Base-by-base conservation (phyloP, 1,140 invertebrate genomes). In the Coptotermes formosanus region DNA sequence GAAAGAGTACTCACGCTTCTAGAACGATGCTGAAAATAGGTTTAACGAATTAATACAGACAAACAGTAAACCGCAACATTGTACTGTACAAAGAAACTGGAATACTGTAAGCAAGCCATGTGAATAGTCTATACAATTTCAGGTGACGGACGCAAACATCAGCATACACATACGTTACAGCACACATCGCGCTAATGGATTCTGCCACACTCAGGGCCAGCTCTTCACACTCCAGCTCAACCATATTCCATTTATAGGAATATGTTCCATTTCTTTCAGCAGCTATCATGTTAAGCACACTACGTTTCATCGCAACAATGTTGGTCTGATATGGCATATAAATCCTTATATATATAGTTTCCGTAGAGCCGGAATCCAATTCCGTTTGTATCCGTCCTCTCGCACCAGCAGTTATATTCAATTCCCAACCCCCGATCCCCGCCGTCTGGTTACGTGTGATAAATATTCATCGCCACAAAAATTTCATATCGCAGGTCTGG, bases 381-480 rank as follows among this genome's bases (percentile, higher is more conserved):
- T 75, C 19, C 52, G 52, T 55, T 55, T 19, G 52, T 19, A 55
- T 55, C 52, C 52, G 52, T 16, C 64, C 64, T 75, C 64, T 75
- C 64, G 64, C 64, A 30, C 64, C n/a, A 30, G 9, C n/a, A 75
- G 64, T 75, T 30, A 30, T 16, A 75, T 75, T 75, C 25, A 75
- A 75, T 75, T 75, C 64, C 64, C 25, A 11, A 30, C 1, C 64
- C n/a, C 64, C 64, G 25, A 75, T 25, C 25, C n/a, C 25, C n/a
- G 64, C 64, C n/a, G n/a, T 75, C 64, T 75, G 64, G 64, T 9
- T 75, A 75, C 64, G 64, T 30, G 64, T 14, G 64, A 75, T 75
- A 75, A 75, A 75, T 75, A 75, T 75, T 75, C 64, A 75, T 75
- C 25, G n/a, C 64, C 64, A 30, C 64, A 75, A 75, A 75, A 75